Percentiles rank a stretch among this genome's conserved stretches.
Conservation (phyloP, 2,888 invertebrate genomes). For the Eledona agricola region DNA sequence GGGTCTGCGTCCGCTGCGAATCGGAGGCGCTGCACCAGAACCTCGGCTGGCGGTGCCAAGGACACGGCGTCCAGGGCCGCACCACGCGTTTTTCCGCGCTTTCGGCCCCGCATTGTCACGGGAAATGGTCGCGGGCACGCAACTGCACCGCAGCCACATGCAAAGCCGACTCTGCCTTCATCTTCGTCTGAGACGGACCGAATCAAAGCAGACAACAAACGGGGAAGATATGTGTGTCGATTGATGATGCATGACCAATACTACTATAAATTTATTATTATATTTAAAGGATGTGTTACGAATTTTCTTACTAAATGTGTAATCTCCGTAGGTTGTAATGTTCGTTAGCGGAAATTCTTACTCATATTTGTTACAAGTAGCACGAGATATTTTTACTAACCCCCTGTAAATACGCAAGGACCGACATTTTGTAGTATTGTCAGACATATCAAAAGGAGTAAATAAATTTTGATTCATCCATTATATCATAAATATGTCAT, state of each 20-base stretch:
- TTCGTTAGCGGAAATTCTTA: slow-evolving; percentile 37
- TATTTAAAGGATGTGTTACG: slow-evolving; percentile 29
- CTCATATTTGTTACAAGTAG: slow-evolving; percentile 39
- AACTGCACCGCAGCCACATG: slow-evolving; percentile 56
- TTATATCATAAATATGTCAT: too few species aligned
- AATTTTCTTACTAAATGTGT: slow-evolving; percentile 34
- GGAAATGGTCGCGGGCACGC: slow-evolving; percentile 79
- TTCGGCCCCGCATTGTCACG: slow-evolving; percentile 87
- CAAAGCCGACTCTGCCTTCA: slow-evolving; percentile 54
- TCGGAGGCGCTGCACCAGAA: slow-evolving; percentile 80
- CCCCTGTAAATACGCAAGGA: slow-evolving; percentile 48
- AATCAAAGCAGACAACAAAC: slow-evolving; percentile 4
- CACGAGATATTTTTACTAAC: slow-evolving; percentile 52
- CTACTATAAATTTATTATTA: too few species aligned
- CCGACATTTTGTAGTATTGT: slow-evolving; percentile 53
- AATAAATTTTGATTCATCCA: too few species aligned
- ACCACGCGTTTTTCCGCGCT: slow-evolving; percentile 86
- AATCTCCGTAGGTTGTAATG: slow-evolving; percentile 29
- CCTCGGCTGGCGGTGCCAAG: slow-evolving; percentile 82
- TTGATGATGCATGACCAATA: slow-evolving; percentile 28
- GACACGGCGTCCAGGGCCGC: slow-evolving; percentile 81
- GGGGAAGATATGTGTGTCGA: slow-evolving; percentile 24
- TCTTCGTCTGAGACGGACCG: slow-evolving; percentile 55
- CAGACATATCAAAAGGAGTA: slow-evolving; percentile 54
- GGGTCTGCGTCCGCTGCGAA: slow-evolving; percentile 84